Evolutionary conservation across 1,140 invertebrate species (phyloP), one percentile per base, ranked within the genome.

Genomic region (Lasioglossum baleicum): DNA sequence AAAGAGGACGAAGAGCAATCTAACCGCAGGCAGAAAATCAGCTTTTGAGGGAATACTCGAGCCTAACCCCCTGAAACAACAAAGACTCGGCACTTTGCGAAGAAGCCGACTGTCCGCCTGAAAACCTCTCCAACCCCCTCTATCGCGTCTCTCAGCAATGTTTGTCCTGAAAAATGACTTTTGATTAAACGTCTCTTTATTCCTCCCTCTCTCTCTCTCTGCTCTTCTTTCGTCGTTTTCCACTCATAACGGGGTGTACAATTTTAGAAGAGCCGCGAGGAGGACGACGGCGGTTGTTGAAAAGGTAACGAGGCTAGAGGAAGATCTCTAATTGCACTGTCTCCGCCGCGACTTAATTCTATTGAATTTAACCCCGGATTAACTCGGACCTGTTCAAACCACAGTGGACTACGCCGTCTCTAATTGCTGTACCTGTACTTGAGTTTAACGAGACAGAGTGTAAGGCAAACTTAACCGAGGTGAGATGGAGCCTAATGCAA

Each of bases 41-140:
- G 74, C 64, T 84, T 65, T 72, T 26, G 48, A 79, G 56, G 22
- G 31, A 84, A 56, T 63, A 48, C 64, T 63, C 40, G 26, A 31
- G 6, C 26, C 65, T 68, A 84, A 79, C 76, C 74, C 80, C 58
- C 48, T 68, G 56, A 83, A 84, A 76, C 26, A 63, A 76, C 68
- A 42, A 48, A 68, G 42, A 65, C 17, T 8, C 11, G 76, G 42
- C 76, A 78, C 76, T 72, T 65, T 78, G 69, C 61, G 51, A 51
- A 35, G 48, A 60, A 26, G 10, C 44, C 44, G 44, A 1, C 35
- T 72, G 74, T 5, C 61, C 61, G 73, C 69, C 76, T 79, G 76
- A 48, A 64, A 73, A 58, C 48, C 51, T 7, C 17, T 7, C 17
- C 15, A 13, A 4, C 17, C 15, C 17, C 13, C 51, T 53, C 15